Evolutionary conservation across 1,140 invertebrate species (phyloP), one percentile per base, ranked within the genome.

Genomic region (Megalonaias nervosa): DNA sequence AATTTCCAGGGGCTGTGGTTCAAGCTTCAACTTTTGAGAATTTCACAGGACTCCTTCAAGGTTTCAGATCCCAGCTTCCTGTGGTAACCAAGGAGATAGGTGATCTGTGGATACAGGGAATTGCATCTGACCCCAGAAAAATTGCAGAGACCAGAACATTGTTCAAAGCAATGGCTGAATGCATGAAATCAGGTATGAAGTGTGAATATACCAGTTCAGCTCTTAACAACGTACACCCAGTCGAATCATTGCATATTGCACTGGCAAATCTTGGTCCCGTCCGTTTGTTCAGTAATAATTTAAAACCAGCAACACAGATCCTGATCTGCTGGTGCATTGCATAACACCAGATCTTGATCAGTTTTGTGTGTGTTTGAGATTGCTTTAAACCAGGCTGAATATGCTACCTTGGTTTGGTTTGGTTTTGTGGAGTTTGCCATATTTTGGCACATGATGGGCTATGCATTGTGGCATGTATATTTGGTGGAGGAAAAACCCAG

Each of bases 51-150:
- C 71, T 75, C 23, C 31, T 84, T 23, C 26, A 77, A 23, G 68
- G 79, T 19, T 70, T 81, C n/a, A 78, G 79, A 73, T 71, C 69
- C 12, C 74, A 79, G 48, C 74, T 88, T 19, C 86, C 86, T 48
- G 78, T 85, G 6, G 64, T 86, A 16, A 74, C 75, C 16, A 73
- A 86, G 62, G 86, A 88, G 67, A 84, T 87, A 38, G 86, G 87
- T 16, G 87, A 88, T 79, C 86, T 85, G 1, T 88, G 87, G 87
- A 88, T 88, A 23, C 79, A 86, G 59, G 87, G 87, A 58, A 77
- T 84, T 59, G 77, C 81, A n/a, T 87, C 86, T 56, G 87, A 88
- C 64, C 87, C 87, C 6, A 70, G 81, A 21, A 88, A 88, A 75
- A 71, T 79, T 19, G 83, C 86, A 5, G 79, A 84, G 56, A 75